These are phyloP conservation scores for Neodiprion pinetum DNA, from an alignment of 1,140 invertebrate species.

Conservation along the genomic window DNA sequence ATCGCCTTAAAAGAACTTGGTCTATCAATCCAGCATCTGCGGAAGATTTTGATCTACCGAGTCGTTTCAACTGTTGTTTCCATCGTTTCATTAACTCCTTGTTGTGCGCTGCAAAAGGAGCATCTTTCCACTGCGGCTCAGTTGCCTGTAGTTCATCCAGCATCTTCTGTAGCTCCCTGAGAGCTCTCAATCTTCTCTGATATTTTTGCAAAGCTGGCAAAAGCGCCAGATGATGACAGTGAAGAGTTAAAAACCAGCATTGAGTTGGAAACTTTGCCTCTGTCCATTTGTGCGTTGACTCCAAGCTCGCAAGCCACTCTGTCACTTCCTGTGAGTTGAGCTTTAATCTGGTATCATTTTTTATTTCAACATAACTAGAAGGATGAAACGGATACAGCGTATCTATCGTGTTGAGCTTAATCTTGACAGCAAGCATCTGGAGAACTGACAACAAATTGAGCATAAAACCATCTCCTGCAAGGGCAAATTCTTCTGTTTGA, in stretches of 20 bases:
- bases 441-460: constrained; percentile 90
- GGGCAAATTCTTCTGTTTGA: constrained; percentile 82
- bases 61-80: constrained; percentile 80
- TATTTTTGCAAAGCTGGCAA: constrained; percentile 89
- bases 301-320: constrained; percentile 74
- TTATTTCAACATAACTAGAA: constrained; percentile 76
- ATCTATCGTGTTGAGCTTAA: constrained; percentile 86
- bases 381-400: constrained; percentile 87
- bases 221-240: constrained; percentile 90
- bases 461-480: constrained; percentile 94
- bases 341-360: constrained; percentile 86
- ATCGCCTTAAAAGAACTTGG: constrained; percentile 77
- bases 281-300: constrained; percentile 68
- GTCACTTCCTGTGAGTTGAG: constrained; percentile 80
- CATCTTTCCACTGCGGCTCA: constrained; percentile 84
- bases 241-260: constrained; percentile 95
- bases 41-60: constrained; percentile 83
- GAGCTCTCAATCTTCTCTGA: constrained; percentile 79
- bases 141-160: constrained; percentile 85
- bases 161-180: constrained; percentile 90
- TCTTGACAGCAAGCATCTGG: constrained; percentile 86
- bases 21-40: constrained; percentile 88
- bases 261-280: constrained; percentile 93
- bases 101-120: constrained; percentile 80
- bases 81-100: constrained; percentile 85